A percentile compares a stretch with the other conserved stretches of the same genome.
Evolutionary conservation across 2,113 vertebrate genomes (phyloP).

Genomic region (Raphicerus campestris): DNA sequence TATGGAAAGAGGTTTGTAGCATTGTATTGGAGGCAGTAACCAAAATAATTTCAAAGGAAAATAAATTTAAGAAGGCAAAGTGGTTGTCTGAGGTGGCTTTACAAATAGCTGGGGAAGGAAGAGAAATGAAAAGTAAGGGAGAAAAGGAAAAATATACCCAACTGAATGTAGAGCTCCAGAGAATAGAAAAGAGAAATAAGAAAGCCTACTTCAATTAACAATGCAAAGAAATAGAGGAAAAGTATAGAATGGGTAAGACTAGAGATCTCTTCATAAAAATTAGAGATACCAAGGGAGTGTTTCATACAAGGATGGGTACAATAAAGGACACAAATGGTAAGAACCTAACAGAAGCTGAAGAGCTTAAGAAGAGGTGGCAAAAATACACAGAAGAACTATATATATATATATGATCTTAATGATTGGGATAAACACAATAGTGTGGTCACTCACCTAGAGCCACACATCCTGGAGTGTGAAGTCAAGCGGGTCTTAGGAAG

Average conservation of each 20-base stretch:
- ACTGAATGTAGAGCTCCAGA: not conserved
- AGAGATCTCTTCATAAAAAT: not conserved
- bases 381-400: not conserved
- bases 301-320: not conserved
- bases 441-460: not conserved
- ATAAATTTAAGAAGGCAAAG: not conserved
- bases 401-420: not conserved
- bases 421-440: not conserved
- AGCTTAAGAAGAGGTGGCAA: not conserved
- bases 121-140: not conserved
- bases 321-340: not conserved
- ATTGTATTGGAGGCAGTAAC: not conserved
- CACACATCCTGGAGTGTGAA: not conserved
- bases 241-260: not conserved
- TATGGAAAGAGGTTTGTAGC: not conserved
- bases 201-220: not conserved
- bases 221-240: not conserved
- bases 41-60: not conserved
- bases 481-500: not conserved
- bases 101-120: not conserved
- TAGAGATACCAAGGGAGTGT: not conserved
- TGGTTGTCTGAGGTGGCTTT: not conserved
- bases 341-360: not conserved
- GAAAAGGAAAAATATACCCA: not conserved
- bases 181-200: not conserved